phyloP scores from a whole-genome alignment of 2,888 invertebrate species.

The Leucania comma region DNA sequence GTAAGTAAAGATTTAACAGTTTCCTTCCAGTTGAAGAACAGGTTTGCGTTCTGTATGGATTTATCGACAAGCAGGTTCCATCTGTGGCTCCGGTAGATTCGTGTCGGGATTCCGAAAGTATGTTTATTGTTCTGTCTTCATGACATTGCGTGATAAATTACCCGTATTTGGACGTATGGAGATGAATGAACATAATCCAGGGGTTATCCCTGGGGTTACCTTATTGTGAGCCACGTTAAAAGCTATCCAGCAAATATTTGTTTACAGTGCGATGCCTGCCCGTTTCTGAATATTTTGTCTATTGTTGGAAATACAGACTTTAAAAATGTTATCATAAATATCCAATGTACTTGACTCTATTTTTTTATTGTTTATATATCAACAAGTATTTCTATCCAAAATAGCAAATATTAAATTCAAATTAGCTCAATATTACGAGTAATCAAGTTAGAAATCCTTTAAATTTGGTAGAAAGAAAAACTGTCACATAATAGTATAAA shows the following conservation, averaged over 20 bases:
- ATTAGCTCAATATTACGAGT: too few species aligned
- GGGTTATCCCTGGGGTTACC: conserved; percentile 54
- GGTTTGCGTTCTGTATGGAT: conserved; percentile 60
- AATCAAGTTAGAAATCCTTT: too few species aligned
- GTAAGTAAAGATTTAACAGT: conserved; percentile 61
- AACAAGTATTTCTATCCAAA: too few species aligned
- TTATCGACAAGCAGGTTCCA: conserved; percentile 54
- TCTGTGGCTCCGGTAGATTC: conserved; percentile 42
- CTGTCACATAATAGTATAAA: too few species aligned
- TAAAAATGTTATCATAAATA: too few species aligned
- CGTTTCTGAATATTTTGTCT: background rate
- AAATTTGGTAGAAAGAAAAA: too few species aligned
- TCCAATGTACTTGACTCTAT: too few species aligned
- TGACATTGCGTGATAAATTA: conserved; percentile 58
- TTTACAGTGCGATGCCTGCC: background rate
- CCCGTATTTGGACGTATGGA: conserved; percentile 62
- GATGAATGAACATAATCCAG: conserved; percentile 58
- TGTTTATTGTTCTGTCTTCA: conserved; percentile 61
- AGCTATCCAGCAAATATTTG: conserved; percentile 45
- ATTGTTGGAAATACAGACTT: conserved; percentile 8
- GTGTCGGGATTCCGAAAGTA: conserved; percentile 56
- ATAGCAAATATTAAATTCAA: too few species aligned
- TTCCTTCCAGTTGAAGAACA: conserved; percentile 55
- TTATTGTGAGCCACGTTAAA: conserved; percentile 51
- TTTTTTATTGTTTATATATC: too few species aligned